Base-by-base conservation (phyloP, 2,888 invertebrate genomes). In the Dysmachus trigonus region DNA sequence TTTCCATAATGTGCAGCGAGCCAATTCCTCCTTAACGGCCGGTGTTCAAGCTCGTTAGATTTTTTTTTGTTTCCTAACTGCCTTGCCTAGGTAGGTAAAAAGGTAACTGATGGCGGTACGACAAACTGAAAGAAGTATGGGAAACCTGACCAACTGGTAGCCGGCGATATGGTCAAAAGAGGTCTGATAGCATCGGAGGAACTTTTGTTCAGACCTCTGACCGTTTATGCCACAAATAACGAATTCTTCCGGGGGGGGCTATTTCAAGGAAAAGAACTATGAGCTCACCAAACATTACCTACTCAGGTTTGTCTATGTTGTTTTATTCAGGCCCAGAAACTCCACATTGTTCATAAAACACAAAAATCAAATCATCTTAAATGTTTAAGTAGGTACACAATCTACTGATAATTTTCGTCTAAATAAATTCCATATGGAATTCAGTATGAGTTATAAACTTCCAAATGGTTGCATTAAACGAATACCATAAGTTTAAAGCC, bases 1-100 rank as follows among this genome's bases (percentile, higher is more conserved):
- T 81, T 81, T 33, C 81, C 81, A 33, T 81, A 81, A 81, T 53
- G 53, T 81, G 81, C 81, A 62, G 62, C 62, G 62, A 62, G 62
- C 62, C 62, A 62, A 62, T 62, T 62, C 62, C 62, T 62, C 8
- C 22, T 62, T 62, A 62, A 62, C 27, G 2, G 62, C 62, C 62
- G 73, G n/a, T 73, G 33, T 10, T 35, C 73, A 18, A 73, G 31
- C 33, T 73, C 35, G 31, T 73, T 73, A 27, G 31, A 73, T 30
- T 41, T 73, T 73, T 73, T 73, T 73, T 30, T 31, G 0, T 31
- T 10, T 27, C 62, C 18, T 47, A n/a, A 62, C 62, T 62, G 27
- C 18, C 62, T 62, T 62, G 27, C 18, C 27, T 62, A 62, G 62
- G 27, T 27, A 62, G 62, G 10, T 10, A 62, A 62, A 62, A 62